phyloP scores from a whole-genome alignment of 2,113 vertebrate genomes.

The Holacanthus passer region DNA sequence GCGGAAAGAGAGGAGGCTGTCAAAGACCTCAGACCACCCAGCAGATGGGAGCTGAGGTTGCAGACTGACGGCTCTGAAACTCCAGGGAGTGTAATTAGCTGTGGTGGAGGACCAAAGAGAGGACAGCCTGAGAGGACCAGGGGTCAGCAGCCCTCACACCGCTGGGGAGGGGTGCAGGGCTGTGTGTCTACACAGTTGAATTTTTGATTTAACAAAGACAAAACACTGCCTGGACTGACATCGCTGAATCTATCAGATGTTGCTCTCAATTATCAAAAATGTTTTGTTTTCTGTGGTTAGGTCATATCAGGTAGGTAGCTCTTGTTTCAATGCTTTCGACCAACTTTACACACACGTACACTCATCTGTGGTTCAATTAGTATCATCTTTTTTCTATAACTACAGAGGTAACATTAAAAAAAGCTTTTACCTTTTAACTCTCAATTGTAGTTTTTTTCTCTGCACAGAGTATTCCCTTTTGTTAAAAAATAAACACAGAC shows the following conservation, averaged over 20 bases:
- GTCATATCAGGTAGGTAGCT: background rate
- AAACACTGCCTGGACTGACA: constrained; percentile 34
- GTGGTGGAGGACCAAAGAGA: constrained; percentile 53
- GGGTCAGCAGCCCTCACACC: constrained; percentile 72
- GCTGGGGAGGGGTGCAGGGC: constrained; percentile 26
- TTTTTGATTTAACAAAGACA: constrained; percentile 71
- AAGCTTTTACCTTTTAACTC: background rate
- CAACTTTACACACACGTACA: background rate
- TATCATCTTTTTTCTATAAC: background rate
- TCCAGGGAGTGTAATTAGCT: constrained; percentile 78
- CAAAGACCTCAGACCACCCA: constrained; percentile 80
- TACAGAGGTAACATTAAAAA: background rate
- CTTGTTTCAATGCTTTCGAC: background rate
- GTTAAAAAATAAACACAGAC: background rate
- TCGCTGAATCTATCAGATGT: constrained; percentile 30
- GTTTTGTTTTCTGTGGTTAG: constrained; percentile 40
- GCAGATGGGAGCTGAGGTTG: constrained; percentile 59
- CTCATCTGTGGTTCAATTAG: background rate
- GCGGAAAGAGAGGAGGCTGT: constrained; percentile 90
- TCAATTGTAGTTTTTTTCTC: background rate
- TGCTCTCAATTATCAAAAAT: constrained; percentile 44
- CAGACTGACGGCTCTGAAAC: constrained; percentile 49
- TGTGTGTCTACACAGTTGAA: constrained; percentile 47
- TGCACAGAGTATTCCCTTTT: background rate
- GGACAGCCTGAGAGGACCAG: constrained; percentile 64